Base-by-base conservation (phyloP, 2,113 vertebrate genomes). In the Anarhynchus alexandrinus region DNA sequence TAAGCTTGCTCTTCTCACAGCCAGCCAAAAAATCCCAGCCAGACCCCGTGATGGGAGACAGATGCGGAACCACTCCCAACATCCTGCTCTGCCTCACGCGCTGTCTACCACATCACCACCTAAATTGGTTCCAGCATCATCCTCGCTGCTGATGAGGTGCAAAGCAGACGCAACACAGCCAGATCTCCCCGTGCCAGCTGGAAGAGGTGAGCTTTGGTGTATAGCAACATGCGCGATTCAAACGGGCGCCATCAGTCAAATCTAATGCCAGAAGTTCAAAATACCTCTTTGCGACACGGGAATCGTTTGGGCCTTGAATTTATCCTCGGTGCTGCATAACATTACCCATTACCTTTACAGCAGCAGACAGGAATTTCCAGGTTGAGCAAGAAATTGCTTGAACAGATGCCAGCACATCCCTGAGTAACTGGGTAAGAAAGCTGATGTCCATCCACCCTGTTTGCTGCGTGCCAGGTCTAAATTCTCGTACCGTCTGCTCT, bases 41-140 rank as follows among this genome's bases (percentile, higher is more conserved):
- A 94, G 91, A 77, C 11, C 69, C 85, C 1, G 0, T 93, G 96
- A 97, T 97, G 90, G 62, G 71, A 96, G 82, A 93, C 96, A 97
- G 95, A 96, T 97, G 95, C 21, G 0, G 91, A 93, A 55, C 78
- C 89, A 83, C 94, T 96, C 95, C 94, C 74, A 86, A 12, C 94
- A 95, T 94, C 95, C 96, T 96, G 90, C 85, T 95, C 95, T 90
- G 95, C 94, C 95, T 97, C 91, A 88, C 4, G 21, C 32, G 15
- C 84, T 69, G 84, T 95, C 97, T 97, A 88, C 95, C 97, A 93
- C 90, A 97, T 95, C 95, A 95, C 78, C 91, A 90, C 93, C 95
- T 74, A 82, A 97, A 96, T 81, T 83, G 86, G 30, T 95, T 97
- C 95, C 96, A 97, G 97, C 84, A 86, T 64, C 95, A 80, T 96